phyloP scores from a whole-genome alignment of 2,797 vertebrate species.

The Meriones psammophilus region DNA sequence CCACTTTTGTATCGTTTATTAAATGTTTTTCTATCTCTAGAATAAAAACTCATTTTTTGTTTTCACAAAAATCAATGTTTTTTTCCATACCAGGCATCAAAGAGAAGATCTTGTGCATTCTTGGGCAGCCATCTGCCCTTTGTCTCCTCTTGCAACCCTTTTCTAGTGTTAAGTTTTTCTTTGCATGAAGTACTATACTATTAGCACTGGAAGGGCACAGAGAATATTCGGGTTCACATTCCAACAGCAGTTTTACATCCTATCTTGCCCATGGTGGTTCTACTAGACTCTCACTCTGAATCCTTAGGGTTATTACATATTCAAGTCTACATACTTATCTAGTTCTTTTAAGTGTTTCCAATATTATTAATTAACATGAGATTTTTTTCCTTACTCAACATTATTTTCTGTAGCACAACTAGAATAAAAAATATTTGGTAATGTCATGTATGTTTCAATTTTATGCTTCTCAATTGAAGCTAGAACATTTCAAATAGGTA shows the following conservation, averaged over 20 bases:
- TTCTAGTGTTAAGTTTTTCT: not conserved
- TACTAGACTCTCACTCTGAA: not conserved
- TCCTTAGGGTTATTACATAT: not conserved
- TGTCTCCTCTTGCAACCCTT: not conserved
- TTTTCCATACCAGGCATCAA: not conserved
- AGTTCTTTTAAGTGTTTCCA: constrained; percentile 46
- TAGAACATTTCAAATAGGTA: constrained; percentile 67
- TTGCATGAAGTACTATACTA: not conserved
- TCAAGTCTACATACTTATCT: constrained; percentile 30
- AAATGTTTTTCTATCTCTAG: constrained; percentile 37
- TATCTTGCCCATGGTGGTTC: not conserved
- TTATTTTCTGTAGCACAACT: constrained; percentile 46
- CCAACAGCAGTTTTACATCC: not conserved
- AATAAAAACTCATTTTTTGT: constrained; percentile 22
- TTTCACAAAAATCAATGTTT: constrained; percentile 29
- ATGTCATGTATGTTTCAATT: constrained; percentile 36
- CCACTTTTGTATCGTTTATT: not conserved
- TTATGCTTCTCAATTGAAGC: constrained; percentile 61
- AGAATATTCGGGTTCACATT: not conserved
- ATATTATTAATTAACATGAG: constrained; percentile 49
- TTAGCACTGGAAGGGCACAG: not conserved
- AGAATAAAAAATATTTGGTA: constrained; percentile 66
- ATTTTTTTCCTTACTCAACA: constrained; percentile 54
- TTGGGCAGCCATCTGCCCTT: not conserved
- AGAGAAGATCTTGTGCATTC: not conserved